Evolutionary conservation across 2,888 invertebrate species (phyloP).

Genomic region (Smittia aterrima): DNA sequence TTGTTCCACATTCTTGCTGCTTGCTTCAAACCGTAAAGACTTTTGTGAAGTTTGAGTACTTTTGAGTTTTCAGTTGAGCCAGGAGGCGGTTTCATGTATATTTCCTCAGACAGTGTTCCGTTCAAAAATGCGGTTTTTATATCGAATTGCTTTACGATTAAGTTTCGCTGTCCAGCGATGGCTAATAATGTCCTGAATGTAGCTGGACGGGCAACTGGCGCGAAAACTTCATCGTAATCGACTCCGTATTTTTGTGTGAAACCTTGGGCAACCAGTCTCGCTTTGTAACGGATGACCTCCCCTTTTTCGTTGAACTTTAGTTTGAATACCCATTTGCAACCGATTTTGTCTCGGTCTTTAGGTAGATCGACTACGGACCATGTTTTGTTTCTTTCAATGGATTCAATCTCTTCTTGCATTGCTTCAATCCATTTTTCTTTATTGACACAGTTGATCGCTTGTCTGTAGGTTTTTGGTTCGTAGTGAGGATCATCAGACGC

Average conservation of each 20-base stretch:
- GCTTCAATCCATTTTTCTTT: slow-evolving; percentile 43
- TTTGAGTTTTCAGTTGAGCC: slow-evolving; percentile 37
- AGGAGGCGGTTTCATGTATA: slow-evolving; percentile 44
- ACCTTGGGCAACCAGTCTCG: slow-evolving; percentile 47
- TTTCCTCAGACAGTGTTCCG: slow-evolving; percentile 43
- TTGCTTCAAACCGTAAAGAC: slow-evolving; percentile 45
- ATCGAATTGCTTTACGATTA: slow-evolving; percentile 44
- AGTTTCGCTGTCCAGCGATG: background rate
- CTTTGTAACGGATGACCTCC: slow-evolving; percentile 45
- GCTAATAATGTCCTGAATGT: background rate
- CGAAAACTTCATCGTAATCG: slow-evolving; percentile 47
- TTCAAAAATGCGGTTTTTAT: slow-evolving; percentile 45
- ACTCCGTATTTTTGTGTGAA: slow-evolving; percentile 46
- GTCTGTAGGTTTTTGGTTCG: slow-evolving; percentile 37
- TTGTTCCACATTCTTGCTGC: slow-evolving; percentile 44
- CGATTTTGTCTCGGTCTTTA: slow-evolving; percentile 43
- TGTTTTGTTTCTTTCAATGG: slow-evolving; percentile 43
- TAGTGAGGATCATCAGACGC: too few relatives aligned
- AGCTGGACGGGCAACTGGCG: slow-evolving; percentile 45
- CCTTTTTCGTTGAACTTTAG: slow-evolving; percentile 45
- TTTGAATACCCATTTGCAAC: slow-evolving; percentile 46
- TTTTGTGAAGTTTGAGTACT: slow-evolving; percentile 44
- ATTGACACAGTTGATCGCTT: slow-evolving; percentile 39
- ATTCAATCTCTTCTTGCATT: slow-evolving; percentile 44
- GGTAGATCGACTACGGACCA: slow-evolving; percentile 45